These are phyloP conservation scores for Strigamia transsilvanica DNA, from an alignment of 2,888 invertebrate genomes.

Conservation along the genomic window DNA sequence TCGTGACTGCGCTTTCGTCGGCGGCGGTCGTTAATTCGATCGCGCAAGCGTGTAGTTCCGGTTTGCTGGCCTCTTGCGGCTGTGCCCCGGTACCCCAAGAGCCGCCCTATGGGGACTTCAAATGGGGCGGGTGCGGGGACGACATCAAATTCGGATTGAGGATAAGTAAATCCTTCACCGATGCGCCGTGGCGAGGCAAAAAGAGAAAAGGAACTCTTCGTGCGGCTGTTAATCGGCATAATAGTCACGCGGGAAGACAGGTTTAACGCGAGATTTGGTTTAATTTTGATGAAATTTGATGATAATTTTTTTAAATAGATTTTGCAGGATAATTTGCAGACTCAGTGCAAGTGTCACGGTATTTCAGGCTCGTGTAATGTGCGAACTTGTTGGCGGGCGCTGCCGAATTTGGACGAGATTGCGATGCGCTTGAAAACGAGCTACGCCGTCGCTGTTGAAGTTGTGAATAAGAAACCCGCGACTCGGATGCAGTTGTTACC, in stretches of 20 bases:
- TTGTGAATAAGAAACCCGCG: conserved; percentile 56
- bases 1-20: conserved; percentile 82
- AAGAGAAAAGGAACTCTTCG: conserved; percentile 55
- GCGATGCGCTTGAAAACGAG: conserved; percentile 70
- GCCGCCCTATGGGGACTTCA: conserved; percentile 75
- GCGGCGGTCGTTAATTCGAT: conserved; percentile 80
- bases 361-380: conserved; percentile 84
- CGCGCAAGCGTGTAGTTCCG: conserved; percentile 80
- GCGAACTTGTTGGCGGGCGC: conserved; percentile 81
- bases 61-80: conserved; percentile 77
- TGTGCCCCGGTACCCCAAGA: conserved; percentile 79
- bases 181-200: conserved; percentile 63
- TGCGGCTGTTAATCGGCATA: conserved; percentile 80
- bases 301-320: conserved; percentile 7
- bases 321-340: conserved; percentile 69
- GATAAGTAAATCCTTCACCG: conserved; percentile 77
- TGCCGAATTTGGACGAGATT: conserved; percentile 69
- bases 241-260: conserved; percentile 79
- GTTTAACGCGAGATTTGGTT: conserved; percentile 65
- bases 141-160: conserved; percentile 78
- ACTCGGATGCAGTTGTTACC: conserved; percentile 64
- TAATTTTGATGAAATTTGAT: background rate
- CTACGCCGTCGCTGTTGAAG: conserved; percentile 70
- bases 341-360: conserved; percentile 84
- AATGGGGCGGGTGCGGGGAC: conserved; percentile 89